Base-by-base conservation (phyloP, 2,113 vertebrate species). In the Lutjanus erythropterus region DNA sequence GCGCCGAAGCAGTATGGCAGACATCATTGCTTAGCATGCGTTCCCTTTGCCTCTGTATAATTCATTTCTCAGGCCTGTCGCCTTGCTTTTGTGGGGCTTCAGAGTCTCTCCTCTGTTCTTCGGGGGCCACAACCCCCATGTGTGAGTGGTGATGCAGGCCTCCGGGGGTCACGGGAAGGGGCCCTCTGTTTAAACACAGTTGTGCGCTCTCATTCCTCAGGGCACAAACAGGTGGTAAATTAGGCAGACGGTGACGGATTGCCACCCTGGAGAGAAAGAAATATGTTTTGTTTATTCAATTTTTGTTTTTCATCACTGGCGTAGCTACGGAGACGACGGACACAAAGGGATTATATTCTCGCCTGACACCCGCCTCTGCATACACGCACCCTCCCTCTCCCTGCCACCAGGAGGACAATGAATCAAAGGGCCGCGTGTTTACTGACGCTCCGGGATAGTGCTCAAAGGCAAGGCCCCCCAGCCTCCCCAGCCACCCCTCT, bases 341-440 rank as follows among this genome's bases (percentile, higher is more conserved):
- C 87, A 93, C 86, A 94, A 94, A 93, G 89, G 90, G 89, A 90
- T 91, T 91, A 92, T 92, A 92, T 92, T 90, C 90, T 89, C 52
- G 62, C 83, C 82, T 75, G 87, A 93, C 89, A 88, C 86, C 84
- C 90, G 88, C 86, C 86, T 90, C 83, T 65, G 80, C 88, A 80
- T 89, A 91, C 87, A 92, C 70, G 75, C 75, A 86, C 87, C 87
- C 87, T 81, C 85, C 88, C 78, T 78, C 80, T 56, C 64, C 53
- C 77, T 49, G 77, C 85, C 80, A 77, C 87, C 74, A 19, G 73
- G 79, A 78, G 75, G 76, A 94, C 93, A 95, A 95, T 94, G 84
- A 94, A 93, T 96, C 94, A 95, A 95, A 95, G 93, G n/a, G 84
- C 83, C 58, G 83, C 80, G 64, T 94, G 93, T 95, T 91, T 94